These are phyloP conservation scores for Globicephala melas DNA, from an alignment of 2,113 vertebrate species.

Conservation along the genomic window DNA sequence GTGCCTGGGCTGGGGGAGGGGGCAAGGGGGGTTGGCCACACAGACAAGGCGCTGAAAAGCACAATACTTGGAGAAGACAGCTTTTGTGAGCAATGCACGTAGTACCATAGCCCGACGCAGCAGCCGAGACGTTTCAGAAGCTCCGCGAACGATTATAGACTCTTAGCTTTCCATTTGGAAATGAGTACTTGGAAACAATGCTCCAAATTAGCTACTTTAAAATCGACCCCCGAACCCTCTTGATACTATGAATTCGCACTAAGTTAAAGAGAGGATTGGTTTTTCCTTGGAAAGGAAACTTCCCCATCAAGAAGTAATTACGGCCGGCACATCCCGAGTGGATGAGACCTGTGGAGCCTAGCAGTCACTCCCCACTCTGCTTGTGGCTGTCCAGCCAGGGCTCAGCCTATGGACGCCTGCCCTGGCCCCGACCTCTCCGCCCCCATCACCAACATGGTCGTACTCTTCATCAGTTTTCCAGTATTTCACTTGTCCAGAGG, in stretches of 20 bases:
- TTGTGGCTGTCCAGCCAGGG: neutral
- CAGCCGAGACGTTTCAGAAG: neutral
- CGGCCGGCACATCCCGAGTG: neutral
- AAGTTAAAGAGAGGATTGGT: neutral
- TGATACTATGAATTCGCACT: neutral
- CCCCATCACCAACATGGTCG: rapidly evolving
- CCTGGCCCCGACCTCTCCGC: rapidly evolving
- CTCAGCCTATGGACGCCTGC: neutral
- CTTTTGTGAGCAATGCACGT: neutral
- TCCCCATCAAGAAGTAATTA: neutral
- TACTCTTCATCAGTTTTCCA: neutral
- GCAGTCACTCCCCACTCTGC: too few species aligned
- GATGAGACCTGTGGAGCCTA: neutral
- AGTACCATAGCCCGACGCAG: rapidly evolving
- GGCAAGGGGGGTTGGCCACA: too few species aligned
- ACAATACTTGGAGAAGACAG: neutral
- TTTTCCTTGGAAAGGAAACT: neutral
- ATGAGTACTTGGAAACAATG: neutral
- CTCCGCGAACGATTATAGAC: neutral
- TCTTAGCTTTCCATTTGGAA: neutral
- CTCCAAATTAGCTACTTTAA: neutral
- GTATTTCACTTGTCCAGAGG: neutral
- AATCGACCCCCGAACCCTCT: neutral
- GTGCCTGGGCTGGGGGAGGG: neutral
- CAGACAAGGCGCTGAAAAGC: neutral